Percentiles rank a stretch among this genome's conserved stretches.
phyloP scores from a whole-genome alignment of 1,140 invertebrate genomes.

The Euwallacea fornicatus region DNA sequence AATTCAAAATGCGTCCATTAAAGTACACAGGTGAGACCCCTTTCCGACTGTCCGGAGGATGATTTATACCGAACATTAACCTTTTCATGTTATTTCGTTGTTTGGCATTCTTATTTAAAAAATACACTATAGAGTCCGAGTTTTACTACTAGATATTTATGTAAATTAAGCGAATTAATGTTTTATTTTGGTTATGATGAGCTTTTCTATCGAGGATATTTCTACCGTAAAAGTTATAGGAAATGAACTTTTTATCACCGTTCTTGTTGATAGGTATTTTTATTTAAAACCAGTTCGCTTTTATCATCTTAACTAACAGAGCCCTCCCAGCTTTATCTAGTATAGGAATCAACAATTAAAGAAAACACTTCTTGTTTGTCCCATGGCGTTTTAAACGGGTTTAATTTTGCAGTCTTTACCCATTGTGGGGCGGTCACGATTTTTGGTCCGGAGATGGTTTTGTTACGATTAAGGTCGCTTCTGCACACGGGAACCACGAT shows the following conservation, averaged over 20 bases:
- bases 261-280: too few species aligned
- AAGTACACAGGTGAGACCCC: constrained; percentile 13
- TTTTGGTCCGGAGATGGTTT: constrained; percentile 14
- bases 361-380: constrained; percentile 26
- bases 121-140: background rate
- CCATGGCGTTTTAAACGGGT: constrained; percentile 15
- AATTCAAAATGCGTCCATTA: constrained; percentile 29
- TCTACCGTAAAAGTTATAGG: too few species aligned
- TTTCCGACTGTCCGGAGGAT: background rate
- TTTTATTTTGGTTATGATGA: too few species aligned
- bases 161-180: background rate
- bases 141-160: background rate
- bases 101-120: too few species aligned
- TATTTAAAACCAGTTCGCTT: too few species aligned
- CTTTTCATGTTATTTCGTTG: too few species aligned
- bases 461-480: constrained; percentile 21
- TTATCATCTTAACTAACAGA: too few species aligned
- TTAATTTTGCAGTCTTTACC: constrained; percentile 16
- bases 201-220: too few species aligned
- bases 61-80: constrained; percentile 17
- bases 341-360: constrained; percentile 8
- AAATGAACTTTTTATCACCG: too few species aligned
- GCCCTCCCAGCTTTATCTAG: too few species aligned
- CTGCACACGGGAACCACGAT: constrained; percentile 14
- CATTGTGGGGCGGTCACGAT: constrained; percentile 13